A percentile compares a stretch with the other conserved stretches of the same genome.
Evolutionary conservation across 2,888 invertebrate genomes (phyloP).

Genomic region (Horisme vitalbata): DNA sequence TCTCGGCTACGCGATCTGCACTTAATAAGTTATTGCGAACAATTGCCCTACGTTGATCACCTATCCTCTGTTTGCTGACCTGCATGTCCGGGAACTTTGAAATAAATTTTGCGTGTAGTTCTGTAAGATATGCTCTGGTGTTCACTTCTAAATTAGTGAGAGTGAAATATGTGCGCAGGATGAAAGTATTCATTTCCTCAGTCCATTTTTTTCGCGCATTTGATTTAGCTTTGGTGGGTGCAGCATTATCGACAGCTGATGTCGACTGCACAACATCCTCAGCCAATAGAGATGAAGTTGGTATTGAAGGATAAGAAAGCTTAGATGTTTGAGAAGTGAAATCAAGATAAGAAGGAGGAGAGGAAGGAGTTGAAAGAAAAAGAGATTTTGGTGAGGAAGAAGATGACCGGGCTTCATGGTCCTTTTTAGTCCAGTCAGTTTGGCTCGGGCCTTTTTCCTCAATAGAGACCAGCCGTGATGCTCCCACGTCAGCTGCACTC

Average conservation of each 20-base stretch:
- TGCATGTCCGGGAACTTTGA: constrained; percentile 9
- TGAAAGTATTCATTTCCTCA: constrained; percentile 19
- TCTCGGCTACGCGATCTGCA: not conserved
- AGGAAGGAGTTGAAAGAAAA: constrained; percentile 2
- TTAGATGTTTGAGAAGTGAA: not conserved
- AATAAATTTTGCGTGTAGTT: constrained; percentile 5
- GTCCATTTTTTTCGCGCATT: constrained; percentile 4
- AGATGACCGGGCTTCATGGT: not conserved
- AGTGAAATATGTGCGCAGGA: constrained; percentile 18
- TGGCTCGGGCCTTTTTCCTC: constrained; percentile 3
- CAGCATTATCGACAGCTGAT: not conserved
- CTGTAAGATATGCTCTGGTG: constrained; percentile 6
- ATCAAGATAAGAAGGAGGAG: constrained; percentile 1
- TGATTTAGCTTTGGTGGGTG: not conserved
- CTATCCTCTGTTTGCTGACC: constrained; percentile 12
- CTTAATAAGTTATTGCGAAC: not conserved
- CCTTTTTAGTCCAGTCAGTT: not conserved
- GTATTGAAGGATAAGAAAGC: not conserved
- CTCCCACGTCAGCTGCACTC: not conserved
- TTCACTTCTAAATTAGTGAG: constrained; percentile 11
- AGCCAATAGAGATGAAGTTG: not conserved
- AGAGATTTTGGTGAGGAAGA: constrained; percentile 2
- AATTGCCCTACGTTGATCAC: not conserved
- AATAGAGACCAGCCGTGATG: not conserved
- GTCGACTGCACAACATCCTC: constrained; percentile 2